phyloP scores from a whole-genome alignment of 2,888 invertebrate genomes.

The Teleogryllus oceanicus region DNA sequence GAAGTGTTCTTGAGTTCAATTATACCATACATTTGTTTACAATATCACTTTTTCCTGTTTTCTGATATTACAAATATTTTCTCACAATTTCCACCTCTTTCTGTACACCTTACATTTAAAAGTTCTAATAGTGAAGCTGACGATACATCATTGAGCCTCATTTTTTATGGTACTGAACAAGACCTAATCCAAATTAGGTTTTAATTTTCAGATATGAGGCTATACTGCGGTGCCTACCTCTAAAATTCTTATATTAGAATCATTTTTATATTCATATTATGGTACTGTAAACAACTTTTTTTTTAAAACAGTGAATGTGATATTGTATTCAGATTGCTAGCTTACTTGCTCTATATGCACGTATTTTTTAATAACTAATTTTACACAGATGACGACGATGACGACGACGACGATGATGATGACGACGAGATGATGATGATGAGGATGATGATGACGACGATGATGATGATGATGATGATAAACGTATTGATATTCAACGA shows the following conservation, averaged over 20 bases:
- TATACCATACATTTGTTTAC: constrained; percentile 11
- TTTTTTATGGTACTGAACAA: too few relatives aligned
- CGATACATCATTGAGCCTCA: too few relatives aligned
- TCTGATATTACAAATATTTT: too few relatives aligned
- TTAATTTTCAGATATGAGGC: background rate
- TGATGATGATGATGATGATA: constrained; percentile 47
- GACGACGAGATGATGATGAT: constrained; percentile 51
- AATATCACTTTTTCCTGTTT: background rate
- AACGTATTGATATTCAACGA: constrained; percentile 31
- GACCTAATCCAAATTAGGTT: too few relatives aligned
- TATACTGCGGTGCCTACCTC: background rate
- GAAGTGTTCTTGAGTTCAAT: constrained; percentile 18
- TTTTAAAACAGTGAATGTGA: background rate
- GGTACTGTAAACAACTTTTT: background rate
- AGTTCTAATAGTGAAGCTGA: too few relatives aligned
- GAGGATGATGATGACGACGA: constrained; percentile 54
- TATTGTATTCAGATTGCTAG: constrained; percentile 7
- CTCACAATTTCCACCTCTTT: too few relatives aligned
- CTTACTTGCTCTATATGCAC: constrained; percentile 18
- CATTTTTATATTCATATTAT: background rate
- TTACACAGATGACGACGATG: constrained; percentile 46
- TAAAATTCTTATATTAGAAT: background rate
- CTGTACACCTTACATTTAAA: too few relatives aligned
- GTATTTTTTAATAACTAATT: constrained; percentile 43
- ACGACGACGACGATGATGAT: constrained; percentile 45